A percentile compares a stretch with the other conserved stretches of the same genome.
Evolutionary conservation across 2,888 invertebrate species (phyloP).

Genomic region (Drosophila aldrichi): DNA sequence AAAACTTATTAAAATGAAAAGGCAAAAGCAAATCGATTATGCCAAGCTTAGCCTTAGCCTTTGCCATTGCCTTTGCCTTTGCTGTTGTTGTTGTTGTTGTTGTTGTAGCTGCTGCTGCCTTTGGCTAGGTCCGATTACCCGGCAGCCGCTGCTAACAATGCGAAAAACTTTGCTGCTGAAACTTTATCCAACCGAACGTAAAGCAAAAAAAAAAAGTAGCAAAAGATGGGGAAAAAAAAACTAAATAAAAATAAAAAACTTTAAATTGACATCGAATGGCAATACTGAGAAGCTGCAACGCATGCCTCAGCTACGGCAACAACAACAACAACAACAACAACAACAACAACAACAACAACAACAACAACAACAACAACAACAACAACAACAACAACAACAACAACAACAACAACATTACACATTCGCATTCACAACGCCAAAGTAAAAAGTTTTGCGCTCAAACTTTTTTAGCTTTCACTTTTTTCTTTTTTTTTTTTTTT

Average conservation of each 20-base stretch:
- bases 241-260: slow-evolving; percentile 61
- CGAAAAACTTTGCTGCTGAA: slow-evolving; percentile 46
- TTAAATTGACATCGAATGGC: slow-evolving; percentile 80
- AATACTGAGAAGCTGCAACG: slow-evolving; percentile 56
- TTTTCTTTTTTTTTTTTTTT: not conserved
- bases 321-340: not conserved
- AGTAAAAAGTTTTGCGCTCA: slow-evolving; percentile 65
- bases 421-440: slow-evolving; percentile 66
- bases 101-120: not conserved
- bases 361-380: not conserved
- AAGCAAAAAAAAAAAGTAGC: not conserved
- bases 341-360: not conserved
- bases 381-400: not conserved
- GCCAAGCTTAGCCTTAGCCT: slow-evolving; percentile 50
- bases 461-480: slow-evolving; percentile 22
- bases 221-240: not conserved
- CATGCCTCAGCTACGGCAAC: slow-evolving; percentile 32
- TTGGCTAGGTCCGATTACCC: slow-evolving; percentile 12
- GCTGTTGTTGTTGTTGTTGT: not conserved
- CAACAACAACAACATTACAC: slow-evolving; percentile 12
- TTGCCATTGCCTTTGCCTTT: not conserved
- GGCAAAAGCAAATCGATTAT: slow-evolving; percentile 74
- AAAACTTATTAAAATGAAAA: slow-evolving; percentile 78
- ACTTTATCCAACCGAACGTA: slow-evolving; percentile 41
- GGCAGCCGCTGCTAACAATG: slow-evolving; percentile 39